Conservation (phyloP, 2,797 vertebrate genomes). For the Allobates femoralis region DNA sequence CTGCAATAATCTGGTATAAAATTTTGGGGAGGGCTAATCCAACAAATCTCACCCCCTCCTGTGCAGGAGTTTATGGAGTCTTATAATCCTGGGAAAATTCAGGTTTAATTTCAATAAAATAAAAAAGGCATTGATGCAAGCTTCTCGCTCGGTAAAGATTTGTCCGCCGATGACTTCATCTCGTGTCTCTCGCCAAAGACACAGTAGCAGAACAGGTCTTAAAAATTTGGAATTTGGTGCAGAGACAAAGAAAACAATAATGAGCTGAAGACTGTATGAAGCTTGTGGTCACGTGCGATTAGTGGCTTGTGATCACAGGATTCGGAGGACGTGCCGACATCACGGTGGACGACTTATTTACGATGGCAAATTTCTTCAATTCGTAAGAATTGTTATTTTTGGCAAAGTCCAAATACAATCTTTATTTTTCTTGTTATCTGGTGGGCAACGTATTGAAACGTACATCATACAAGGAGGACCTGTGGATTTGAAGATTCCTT, state of each 20-base stretch:
- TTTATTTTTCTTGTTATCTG: neutral
- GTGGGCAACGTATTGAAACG: neutral
- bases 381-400: neutral
- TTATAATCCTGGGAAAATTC: neutral
- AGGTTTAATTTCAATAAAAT: neutral
- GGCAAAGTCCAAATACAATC: neutral
- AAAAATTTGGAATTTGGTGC: conserved; percentile 2
- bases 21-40: neutral
- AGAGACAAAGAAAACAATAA: conserved; percentile 14
- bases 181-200: neutral
- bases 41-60: neutral
- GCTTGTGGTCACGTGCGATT: conserved; percentile 3
- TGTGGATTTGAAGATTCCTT: neutral
- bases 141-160: neutral
- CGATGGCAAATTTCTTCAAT: neutral
- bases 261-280: neutral
- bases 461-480: neutral
- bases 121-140: neutral
- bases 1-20: neutral
- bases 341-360: neutral
- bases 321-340: neutral
- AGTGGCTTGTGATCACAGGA: neutral
- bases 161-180: neutral
- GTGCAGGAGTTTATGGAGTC: neutral
- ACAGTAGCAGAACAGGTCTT: neutral